These are phyloP conservation scores for Eilema sororculum DNA, from an alignment of 2,888 invertebrate genomes.

Conservation along the genomic window DNA sequence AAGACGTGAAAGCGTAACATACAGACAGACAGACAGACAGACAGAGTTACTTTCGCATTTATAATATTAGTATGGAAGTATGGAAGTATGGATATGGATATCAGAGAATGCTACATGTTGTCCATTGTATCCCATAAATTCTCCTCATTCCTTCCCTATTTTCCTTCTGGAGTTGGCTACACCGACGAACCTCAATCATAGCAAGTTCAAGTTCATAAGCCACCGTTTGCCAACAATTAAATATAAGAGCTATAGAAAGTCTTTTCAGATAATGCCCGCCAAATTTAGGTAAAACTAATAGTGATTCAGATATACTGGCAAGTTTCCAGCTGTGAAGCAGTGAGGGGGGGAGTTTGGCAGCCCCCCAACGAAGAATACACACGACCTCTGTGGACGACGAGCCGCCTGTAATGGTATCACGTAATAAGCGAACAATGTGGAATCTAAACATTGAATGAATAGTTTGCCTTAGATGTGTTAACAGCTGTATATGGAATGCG, in stretches of 20 bases:
- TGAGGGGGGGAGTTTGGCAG: constrained; percentile 52
- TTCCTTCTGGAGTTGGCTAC: not conserved
- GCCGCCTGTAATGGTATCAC: not conserved
- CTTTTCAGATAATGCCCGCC: constrained; percentile 20
- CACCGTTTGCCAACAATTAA: not conserved
- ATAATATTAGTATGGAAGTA: too few species aligned
- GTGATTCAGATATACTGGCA: constrained; percentile 53
- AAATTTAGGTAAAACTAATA: constrained; percentile 53
- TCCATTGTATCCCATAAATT: not conserved
- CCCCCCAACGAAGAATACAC: constrained; percentile 46
- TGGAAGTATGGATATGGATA: too few species aligned
- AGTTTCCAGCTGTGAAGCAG: constrained; percentile 44
- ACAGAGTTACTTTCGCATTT: too few species aligned
- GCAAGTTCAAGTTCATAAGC: not conserved
- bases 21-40: too few species aligned
- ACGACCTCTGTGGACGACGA: constrained; percentile 16
- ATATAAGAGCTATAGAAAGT: not conserved
- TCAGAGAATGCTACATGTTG: too few species aligned
- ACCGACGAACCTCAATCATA: not conserved
- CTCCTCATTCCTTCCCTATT: not conserved
- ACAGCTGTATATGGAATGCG: not conserved
- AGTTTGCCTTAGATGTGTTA: not conserved
- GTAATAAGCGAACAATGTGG: not conserved
- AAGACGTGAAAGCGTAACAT: too few species aligned
- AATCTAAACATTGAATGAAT: constrained; percentile 9